These are phyloP conservation scores for Phalacrocorax aristotelis DNA, from an alignment of 2,113 vertebrate genomes.

Conservation along the genomic window DNA sequence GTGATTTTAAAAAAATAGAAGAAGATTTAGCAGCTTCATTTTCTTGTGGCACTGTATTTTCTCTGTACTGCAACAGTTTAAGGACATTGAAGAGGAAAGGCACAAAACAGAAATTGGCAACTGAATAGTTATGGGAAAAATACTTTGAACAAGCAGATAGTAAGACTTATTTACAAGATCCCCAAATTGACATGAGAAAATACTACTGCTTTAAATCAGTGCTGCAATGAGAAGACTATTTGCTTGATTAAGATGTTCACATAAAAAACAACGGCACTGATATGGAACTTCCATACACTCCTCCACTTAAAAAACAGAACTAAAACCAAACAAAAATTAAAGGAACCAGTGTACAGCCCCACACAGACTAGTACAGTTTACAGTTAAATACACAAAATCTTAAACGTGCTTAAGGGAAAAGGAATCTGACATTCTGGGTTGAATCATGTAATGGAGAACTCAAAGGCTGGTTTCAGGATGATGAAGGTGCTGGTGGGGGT, in stretches of 20 bases:
- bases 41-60: conserved; percentile 80
- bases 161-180: conserved; percentile 75
- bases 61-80: conserved; percentile 83
- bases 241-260: conserved; percentile 68
- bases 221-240: conserved; percentile 44
- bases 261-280: conserved; percentile 69
- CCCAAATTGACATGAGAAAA: conserved; percentile 67
- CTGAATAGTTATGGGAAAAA: conserved; percentile 65
- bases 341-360: conserved; percentile 79
- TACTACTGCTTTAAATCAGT: conserved; percentile 64
- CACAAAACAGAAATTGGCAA: conserved; percentile 85
- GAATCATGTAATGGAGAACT: neutral
- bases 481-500: conserved; percentile 45
- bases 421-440: conserved; percentile 55
- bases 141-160: conserved; percentile 73
- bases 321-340: conserved; percentile 58
- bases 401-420: conserved; percentile 76
- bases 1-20: conserved; percentile 87
- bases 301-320: conserved; percentile 52
- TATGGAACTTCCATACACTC: conserved; percentile 61
- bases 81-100: conserved; percentile 86
- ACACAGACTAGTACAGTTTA: conserved; percentile 84
- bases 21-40: conserved; percentile 86
- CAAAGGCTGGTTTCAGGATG: conserved; percentile 70
- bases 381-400: conserved; percentile 83